A percentile compares a stretch with the other conserved stretches of the same genome.
phyloP scores from a whole-genome alignment of 2,113 vertebrate species.

The Budorcas taxicolor region DNA sequence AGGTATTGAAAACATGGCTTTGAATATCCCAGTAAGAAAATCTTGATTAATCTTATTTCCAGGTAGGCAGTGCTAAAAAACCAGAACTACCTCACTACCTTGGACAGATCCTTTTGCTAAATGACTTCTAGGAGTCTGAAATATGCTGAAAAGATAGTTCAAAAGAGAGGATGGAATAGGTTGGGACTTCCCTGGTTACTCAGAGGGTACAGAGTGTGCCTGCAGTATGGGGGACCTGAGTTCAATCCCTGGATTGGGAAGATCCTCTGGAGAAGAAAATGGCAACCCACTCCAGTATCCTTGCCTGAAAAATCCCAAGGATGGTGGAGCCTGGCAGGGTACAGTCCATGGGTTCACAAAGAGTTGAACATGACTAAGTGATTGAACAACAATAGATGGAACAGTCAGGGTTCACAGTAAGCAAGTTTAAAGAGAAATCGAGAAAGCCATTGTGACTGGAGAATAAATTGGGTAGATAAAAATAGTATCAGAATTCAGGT shows the following conservation, averaged over 20 bases:
- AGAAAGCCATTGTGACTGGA: background rate
- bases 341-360: background rate
- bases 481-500: background rate
- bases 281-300: background rate
- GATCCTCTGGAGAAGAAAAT: background rate
- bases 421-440: background rate
- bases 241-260: background rate
- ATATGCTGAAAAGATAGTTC: background rate
- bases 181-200: background rate
- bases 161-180: background rate
- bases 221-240: rapidly evolving
- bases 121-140: background rate
- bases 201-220: background rate
- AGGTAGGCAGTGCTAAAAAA: background rate
- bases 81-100: background rate
- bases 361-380: rapidly evolving
- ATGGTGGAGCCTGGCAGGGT: background rate
- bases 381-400: background rate
- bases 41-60: background rate
- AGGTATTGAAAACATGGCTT: background rate
- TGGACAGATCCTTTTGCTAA: background rate
- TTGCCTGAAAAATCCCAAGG: background rate
- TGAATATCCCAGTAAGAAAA: background rate
- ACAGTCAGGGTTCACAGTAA: background rate
- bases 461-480: background rate